Percentiles rank a stretch among this genome's conserved stretches.
phyloP scores from a whole-genome alignment of 2,113 vertebrate species.

The Maccullochella peelii region DNA sequence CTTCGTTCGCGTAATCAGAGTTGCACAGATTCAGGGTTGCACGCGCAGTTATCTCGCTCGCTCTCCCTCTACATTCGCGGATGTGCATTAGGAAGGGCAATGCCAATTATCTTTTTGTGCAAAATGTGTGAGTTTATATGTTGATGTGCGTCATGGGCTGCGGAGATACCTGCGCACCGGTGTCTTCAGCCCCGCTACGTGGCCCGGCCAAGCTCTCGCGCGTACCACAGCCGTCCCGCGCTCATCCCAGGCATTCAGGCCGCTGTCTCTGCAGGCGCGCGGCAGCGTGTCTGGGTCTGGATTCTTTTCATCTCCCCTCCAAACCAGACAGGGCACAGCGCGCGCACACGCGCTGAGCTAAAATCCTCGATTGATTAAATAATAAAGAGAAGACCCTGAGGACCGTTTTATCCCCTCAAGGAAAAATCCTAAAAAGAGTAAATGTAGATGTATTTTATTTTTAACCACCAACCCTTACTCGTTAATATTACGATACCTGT shows the following conservation, averaged over 20 bases:
- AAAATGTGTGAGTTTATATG: slow-evolving; percentile 30
- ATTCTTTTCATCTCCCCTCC: slow-evolving; percentile 49
- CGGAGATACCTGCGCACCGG: slow-evolving; percentile 62
- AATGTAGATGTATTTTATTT: too few species aligned
- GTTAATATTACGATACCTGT: not conserved
- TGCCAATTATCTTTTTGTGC: slow-evolving; percentile 13
- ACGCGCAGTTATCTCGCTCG: slow-evolving; percentile 58
- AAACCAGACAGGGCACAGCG: slow-evolving; percentile 59
- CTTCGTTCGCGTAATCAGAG: slow-evolving; percentile 75
- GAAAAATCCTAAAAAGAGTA: too few species aligned
- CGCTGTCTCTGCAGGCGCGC: slow-evolving; percentile 80
- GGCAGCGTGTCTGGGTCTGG: slow-evolving; percentile 63
- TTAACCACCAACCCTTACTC: not conserved
- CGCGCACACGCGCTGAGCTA: slow-evolving; percentile 59
- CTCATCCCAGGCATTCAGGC: slow-evolving; percentile 74
- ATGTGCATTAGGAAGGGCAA: slow-evolving; percentile 42
- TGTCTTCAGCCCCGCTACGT: slow-evolving; percentile 80
- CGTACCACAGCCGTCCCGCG: slow-evolving; percentile 77
- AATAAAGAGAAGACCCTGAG: slow-evolving; percentile 19
- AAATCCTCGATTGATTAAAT: slow-evolving; percentile 52
- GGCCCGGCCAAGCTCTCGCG: slow-evolving; percentile 81
- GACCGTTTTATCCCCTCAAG: too few species aligned
- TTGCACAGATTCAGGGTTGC: slow-evolving; percentile 77
- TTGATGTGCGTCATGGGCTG: slow-evolving; percentile 13
- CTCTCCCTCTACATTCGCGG: slow-evolving; percentile 36